Percentiles rank a stretch among this genome's conserved stretches.
phyloP scores from a whole-genome alignment of 2,797 vertebrate species.

The Urophycis tenuis region DNA sequence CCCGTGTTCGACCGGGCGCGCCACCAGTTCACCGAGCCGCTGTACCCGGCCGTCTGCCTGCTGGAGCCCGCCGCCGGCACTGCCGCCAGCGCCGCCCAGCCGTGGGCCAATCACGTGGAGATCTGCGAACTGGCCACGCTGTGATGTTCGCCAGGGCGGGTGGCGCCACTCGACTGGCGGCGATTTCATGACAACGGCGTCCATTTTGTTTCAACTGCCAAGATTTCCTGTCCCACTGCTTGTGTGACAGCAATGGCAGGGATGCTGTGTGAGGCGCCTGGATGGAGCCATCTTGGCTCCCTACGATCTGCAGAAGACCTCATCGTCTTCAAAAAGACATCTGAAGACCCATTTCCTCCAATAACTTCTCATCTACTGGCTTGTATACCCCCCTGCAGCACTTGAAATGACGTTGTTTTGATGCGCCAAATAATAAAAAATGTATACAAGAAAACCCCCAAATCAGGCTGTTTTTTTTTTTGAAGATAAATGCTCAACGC shows the following conservation, averaged over 20 bases:
- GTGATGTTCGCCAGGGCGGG: constrained; percentile 9
- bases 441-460: background rate
- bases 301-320: background rate
- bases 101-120: constrained; percentile 59
- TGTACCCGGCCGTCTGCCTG: constrained; percentile 64
- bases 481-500: background rate
- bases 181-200: no score
- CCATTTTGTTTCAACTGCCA: background rate
- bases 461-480: background rate
- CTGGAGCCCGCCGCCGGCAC: constrained; percentile 45
- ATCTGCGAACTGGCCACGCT: constrained; percentile 40
- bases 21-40: constrained; percentile 68
- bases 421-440: background rate
- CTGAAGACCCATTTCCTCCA: no score
- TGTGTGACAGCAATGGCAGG: no score
- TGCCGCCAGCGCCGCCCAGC: constrained; percentile 12
- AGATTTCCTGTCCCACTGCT: no score
- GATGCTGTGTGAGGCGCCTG: no score
- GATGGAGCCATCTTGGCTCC: background rate
- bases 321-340: background rate
- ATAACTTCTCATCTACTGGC: background rate
- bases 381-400: background rate
- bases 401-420: background rate
- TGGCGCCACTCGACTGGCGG: background rate
- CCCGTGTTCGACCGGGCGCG: constrained; percentile 63